Percentiles rank a stretch among this genome's conserved stretches.
phyloP scores from a whole-genome alignment of 2,888 invertebrate genomes.

The Ashinkailepas kermadecensis region DNA sequence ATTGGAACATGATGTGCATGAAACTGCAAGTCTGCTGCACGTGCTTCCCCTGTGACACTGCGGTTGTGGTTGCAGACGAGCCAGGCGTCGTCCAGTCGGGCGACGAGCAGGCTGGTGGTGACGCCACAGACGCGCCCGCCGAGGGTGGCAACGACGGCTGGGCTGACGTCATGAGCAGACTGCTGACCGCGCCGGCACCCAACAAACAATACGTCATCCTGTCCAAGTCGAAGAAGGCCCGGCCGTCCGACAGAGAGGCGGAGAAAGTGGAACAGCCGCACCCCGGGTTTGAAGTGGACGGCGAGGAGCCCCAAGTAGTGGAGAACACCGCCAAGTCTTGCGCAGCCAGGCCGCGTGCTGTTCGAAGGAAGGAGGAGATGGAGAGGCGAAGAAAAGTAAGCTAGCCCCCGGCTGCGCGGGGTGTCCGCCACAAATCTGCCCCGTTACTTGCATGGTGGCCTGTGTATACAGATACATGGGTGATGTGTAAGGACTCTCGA shows the following conservation, averaged over 20 bases:
- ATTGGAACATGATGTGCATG: too few species aligned
- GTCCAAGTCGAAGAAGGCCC: constrained; percentile 65
- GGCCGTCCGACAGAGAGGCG: not conserved
- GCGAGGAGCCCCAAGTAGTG: too few species aligned
- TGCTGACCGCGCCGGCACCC: constrained; percentile 59
- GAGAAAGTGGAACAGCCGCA: too few species aligned
- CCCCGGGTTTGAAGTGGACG: too few species aligned
- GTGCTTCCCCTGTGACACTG: too few species aligned
- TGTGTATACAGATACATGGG: not conserved
- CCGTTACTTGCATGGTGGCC: not conserved
- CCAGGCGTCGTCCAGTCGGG: too few species aligned
- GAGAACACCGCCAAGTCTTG: not conserved
- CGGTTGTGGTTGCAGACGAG: too few species aligned
- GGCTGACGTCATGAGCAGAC: constrained; percentile 75
- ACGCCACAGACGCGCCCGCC: not conserved
- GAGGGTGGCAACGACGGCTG: constrained; percentile 51
- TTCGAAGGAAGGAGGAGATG: not conserved
- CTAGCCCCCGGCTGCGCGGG: not conserved
- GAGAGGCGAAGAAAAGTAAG: not conserved
- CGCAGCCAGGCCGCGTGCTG: not conserved
- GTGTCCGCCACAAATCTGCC: too few species aligned
- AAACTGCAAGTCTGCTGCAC: too few species aligned
- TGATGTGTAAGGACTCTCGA: not conserved
- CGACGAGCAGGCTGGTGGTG: not conserved
- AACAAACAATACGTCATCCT: constrained; percentile 50